Conservation (phyloP, 2,797 vertebrate species). For the Cygnus olor region DNA sequence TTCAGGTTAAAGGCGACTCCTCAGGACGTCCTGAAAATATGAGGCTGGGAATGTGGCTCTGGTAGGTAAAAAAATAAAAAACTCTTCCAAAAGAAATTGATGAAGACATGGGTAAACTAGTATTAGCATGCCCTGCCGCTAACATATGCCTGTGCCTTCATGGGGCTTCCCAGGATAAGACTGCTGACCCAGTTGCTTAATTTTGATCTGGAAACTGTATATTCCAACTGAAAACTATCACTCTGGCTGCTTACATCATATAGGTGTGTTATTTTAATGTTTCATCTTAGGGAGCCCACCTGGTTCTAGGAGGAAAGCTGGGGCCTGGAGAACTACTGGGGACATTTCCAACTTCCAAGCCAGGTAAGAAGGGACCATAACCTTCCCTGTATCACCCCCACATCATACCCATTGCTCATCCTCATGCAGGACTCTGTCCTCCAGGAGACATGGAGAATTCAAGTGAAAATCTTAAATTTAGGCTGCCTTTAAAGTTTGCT, state of each 20-base stretch:
- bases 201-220: background rate
- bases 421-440: background rate
- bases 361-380: background rate
- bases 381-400: background rate
- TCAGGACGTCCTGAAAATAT: background rate
- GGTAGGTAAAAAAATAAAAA: background rate
- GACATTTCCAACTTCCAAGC: background rate
- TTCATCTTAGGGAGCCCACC: background rate
- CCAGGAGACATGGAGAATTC: background rate
- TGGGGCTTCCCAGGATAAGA: background rate
- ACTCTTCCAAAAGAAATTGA: background rate
- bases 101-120: background rate
- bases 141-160: rapidly evolving
- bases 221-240: background rate
- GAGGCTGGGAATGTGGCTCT: background rate
- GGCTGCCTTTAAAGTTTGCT: background rate
- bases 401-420: background rate
- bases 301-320: background rate
- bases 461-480: background rate
- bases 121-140: rapidly evolving
- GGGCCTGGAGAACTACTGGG: background rate
- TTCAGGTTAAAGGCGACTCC: background rate
- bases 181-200: background rate
- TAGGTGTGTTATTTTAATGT: background rate
- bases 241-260: background rate